Percentiles rank a stretch among this genome's conserved stretches.
Evolutionary conservation across 2,113 vertebrate genomes (phyloP).

Genomic region (Sarotherodon lohbergeri): DNA sequence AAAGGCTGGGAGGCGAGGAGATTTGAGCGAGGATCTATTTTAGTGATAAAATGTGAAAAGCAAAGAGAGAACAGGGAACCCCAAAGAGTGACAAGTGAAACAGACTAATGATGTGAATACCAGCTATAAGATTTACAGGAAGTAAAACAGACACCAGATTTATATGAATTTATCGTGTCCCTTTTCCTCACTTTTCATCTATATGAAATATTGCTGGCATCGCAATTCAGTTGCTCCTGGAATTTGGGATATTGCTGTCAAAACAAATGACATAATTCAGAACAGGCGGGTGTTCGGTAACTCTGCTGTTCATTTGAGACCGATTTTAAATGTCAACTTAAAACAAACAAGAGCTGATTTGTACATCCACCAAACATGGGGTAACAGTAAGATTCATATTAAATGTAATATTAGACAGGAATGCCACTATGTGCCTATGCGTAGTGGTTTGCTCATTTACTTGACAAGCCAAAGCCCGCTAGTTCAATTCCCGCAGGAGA

Average conservation of each 20-base stretch:
- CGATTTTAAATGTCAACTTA: neutral
- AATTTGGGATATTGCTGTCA: neutral
- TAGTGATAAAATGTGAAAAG: neutral
- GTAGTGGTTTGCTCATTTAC: neutral
- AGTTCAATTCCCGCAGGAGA: neutral
- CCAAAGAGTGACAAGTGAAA: neutral
- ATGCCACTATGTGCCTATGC: neutral
- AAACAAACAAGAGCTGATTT: neutral
- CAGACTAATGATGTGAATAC: constrained; percentile 23
- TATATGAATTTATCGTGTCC: neutral
- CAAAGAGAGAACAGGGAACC: neutral
- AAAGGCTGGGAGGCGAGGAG: neutral
- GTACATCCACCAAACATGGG: neutral
- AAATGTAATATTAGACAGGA: neutral
- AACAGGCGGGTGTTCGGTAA: neutral
- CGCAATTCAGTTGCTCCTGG: neutral
- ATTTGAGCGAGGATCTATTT: neutral
- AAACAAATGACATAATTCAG: neutral
- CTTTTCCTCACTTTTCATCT: neutral
- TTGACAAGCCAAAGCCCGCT: neutral
- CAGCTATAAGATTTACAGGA: neutral
- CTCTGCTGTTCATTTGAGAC: neutral
- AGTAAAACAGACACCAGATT: neutral
- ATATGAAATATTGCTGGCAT: neutral
- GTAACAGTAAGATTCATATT: neutral